These are phyloP conservation scores for Psephotus haematonotus DNA, from an alignment of 2,113 vertebrate species.

Conservation along the genomic window DNA sequence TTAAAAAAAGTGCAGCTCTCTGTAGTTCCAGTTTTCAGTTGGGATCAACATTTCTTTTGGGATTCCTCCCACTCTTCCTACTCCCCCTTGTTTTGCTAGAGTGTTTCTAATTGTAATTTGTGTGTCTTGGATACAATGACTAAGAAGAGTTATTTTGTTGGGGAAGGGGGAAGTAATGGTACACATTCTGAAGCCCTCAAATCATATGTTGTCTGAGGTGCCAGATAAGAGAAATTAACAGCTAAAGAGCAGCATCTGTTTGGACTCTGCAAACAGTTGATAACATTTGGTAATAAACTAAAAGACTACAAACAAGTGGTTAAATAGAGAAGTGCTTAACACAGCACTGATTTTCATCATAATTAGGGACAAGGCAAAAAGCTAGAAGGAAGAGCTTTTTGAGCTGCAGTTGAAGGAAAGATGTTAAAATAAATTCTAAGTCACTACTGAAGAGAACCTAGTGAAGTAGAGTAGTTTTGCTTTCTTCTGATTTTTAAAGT, in stretches of 20 bases:
- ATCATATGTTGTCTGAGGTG: background rate
- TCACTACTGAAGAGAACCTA: background rate
- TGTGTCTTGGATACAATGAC: background rate
- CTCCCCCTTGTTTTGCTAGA: background rate
- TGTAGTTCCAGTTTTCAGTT: background rate
- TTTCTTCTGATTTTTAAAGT: background rate
- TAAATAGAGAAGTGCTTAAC: background rate
- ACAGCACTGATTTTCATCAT: background rate
- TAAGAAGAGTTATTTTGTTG: background rate
- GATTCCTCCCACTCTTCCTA: accelerated
- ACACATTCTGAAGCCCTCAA: background rate
- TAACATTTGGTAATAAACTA: background rate
- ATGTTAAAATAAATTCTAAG: background rate
- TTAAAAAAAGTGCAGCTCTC: background rate
- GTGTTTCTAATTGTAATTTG: background rate
- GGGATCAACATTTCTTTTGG: background rate
- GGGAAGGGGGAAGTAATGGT: background rate
- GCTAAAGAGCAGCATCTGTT: background rate
- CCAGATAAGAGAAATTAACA: background rate
- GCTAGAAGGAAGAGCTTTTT: background rate
- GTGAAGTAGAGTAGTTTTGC: background rate
- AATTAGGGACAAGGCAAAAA: background rate
- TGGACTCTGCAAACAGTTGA: background rate
- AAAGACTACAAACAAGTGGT: background rate
- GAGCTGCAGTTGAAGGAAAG: background rate